Evolutionary conservation across 2,113 vertebrate genomes (phyloP).

Genomic region (Centropus unirufus): DNA sequence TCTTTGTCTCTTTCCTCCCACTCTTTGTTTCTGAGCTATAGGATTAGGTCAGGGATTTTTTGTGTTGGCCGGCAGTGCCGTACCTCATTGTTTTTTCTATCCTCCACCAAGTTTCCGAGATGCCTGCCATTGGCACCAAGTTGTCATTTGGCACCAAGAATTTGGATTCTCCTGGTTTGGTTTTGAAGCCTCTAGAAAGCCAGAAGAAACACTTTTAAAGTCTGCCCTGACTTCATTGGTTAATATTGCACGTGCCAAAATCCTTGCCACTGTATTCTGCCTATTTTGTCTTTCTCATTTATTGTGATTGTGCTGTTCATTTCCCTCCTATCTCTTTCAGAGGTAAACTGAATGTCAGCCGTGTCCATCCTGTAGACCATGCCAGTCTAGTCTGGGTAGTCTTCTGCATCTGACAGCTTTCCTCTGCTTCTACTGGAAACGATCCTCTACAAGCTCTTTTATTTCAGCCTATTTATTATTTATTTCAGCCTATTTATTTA

Average conservation of each 20-base stretch:
- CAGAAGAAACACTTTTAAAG: not conserved
- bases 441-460: not conserved
- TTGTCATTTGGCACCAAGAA: not conserved
- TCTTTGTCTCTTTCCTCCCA: no score
- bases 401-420: not conserved
- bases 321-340: not conserved
- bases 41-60: no score
- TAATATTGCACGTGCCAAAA: not conserved
- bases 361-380: not conserved
- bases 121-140: not conserved
- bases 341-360: not conserved
- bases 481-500: no score
- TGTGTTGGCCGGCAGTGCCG: not conserved
- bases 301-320: not conserved
- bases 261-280: not conserved
- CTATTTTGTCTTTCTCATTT: not conserved
- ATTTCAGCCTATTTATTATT: not conserved
- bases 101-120: not conserved
- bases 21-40: no score
- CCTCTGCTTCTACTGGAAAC: not conserved
- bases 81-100: not conserved
- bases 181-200: not conserved
- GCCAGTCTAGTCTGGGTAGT: not conserved
- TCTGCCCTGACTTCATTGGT: not conserved
- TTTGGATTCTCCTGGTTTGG: not conserved